A percentile compares a stretch with the other conserved stretches of the same genome.
phyloP scores from a whole-genome alignment of 2,797 vertebrate species.

The Hippocampus kuda region DNA sequence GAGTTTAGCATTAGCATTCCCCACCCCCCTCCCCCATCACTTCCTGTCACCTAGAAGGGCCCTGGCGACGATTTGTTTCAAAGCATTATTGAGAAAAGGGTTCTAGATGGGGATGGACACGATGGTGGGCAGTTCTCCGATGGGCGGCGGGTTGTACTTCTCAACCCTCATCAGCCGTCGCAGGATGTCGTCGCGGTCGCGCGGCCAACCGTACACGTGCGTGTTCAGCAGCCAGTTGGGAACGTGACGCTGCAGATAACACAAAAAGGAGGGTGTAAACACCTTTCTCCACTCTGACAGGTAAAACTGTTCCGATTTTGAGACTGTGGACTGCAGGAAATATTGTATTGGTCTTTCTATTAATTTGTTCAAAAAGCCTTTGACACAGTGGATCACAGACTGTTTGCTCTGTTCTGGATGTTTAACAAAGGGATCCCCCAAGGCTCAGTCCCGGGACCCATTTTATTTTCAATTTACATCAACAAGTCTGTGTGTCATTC shows the following conservation, averaged over 20 bases:
- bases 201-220: slow-evolving; percentile 69
- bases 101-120: slow-evolving; percentile 69
- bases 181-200: slow-evolving; percentile 69
- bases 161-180: slow-evolving; percentile 75
- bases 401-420: too few species aligned
- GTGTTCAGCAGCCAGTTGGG: slow-evolving; percentile 77
- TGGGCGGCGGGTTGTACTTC: slow-evolving; percentile 74
- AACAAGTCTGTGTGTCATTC: too few species aligned
- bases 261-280: neutral
- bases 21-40: too few species aligned
- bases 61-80: neutral
- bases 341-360: too few species aligned
- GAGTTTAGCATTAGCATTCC: too few species aligned
- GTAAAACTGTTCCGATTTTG: neutral
- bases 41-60: neutral
- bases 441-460: too few species aligned
- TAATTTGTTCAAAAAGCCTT: too few species aligned
- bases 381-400: too few species aligned
- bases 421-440: too few species aligned
- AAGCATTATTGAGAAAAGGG: neutral
- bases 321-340: too few species aligned
- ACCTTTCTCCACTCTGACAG: neutral
- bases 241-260: slow-evolving; percentile 63
- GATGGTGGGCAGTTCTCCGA: slow-evolving; percentile 72
- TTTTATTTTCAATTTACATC: too few species aligned